Evolutionary conservation across 2,113 vertebrate genomes (phyloP).

Genomic region (Misgurnus anguillicaudatus): DNA sequence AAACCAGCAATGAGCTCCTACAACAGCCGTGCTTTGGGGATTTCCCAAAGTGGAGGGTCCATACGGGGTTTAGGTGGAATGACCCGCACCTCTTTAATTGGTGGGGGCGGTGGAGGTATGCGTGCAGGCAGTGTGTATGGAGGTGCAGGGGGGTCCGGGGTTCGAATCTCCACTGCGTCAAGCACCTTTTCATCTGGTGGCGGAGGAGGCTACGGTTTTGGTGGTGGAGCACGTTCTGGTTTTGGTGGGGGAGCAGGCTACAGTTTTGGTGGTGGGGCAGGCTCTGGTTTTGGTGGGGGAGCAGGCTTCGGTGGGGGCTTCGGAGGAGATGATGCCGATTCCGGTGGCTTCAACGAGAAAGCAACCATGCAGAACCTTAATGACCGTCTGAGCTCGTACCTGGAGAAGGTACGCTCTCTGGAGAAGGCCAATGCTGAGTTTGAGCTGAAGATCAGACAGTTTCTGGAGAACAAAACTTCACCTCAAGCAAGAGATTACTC

Average conservation of each 20-base stretch:
- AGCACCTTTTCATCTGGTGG: conserved; percentile 3
- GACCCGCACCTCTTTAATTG: not conserved
- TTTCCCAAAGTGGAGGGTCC: conserved; percentile 29
- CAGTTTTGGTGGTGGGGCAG: conserved; percentile 13
- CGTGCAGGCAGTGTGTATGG: conserved; percentile 59
- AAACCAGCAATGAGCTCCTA: conserved; percentile 50
- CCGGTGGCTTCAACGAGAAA: conserved; percentile 80
- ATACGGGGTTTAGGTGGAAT: not conserved
- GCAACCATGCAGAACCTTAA: conserved; percentile 93
- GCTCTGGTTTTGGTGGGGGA: conserved; percentile 23
- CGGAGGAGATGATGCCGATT: not conserved
- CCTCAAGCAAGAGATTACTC: conserved; percentile 76
- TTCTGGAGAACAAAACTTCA: conserved; percentile 81
- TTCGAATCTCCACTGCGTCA: conserved; percentile 59
- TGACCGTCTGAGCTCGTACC: conserved; percentile 85
- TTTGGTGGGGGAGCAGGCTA: conserved; percentile 6
- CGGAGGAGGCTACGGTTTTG: conserved; percentile 12
- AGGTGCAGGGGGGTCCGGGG: conserved; percentile 57
- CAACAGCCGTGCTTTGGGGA: conserved; percentile 7
- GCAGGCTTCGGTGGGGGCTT: conserved; percentile 27
- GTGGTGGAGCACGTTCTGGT: not conserved
- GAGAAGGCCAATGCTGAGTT: conserved; percentile 83
- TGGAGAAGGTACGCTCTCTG: conserved; percentile 84
- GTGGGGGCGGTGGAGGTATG: not conserved
- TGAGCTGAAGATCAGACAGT: conserved; percentile 84